Percentiles rank a stretch among this genome's conserved stretches.
phyloP scores from a whole-genome alignment of 2,797 vertebrate genomes.

The Otolemur crassicaudatus region DNA sequence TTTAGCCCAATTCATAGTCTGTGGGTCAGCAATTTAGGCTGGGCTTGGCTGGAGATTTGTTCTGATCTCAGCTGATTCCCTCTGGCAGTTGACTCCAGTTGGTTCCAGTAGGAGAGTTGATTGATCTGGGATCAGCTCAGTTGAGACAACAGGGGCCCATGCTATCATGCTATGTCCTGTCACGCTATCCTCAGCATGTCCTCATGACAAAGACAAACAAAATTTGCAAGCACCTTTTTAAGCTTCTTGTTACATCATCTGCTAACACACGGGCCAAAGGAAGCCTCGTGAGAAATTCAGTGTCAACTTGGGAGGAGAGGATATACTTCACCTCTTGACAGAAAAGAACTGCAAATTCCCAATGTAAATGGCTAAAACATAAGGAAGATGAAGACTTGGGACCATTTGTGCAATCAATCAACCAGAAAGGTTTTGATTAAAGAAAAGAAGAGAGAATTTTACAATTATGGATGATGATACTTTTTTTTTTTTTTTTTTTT shows the following conservation, averaged over 20 bases:
- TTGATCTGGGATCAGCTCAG: neutral
- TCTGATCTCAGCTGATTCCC: neutral
- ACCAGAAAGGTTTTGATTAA: neutral
- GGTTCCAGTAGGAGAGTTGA: rapidly evolving
- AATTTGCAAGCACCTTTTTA: neutral
- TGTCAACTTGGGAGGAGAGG: neutral
- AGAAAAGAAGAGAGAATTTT: neutral
- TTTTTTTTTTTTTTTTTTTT: too few relatives aligned
- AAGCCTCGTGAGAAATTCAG: neutral
- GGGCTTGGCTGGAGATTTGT: neutral
- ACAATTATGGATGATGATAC: neutral
- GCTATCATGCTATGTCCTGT: too few relatives aligned
- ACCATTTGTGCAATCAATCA: neutral
- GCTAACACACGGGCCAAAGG: neutral
- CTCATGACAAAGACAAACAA: neutral
- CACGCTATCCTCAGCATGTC: neutral
- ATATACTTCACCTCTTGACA: neutral
- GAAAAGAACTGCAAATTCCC: neutral
- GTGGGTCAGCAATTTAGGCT: neutral
- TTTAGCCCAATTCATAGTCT: neutral
- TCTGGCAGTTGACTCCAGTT: neutral
- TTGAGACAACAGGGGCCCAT: neutral
- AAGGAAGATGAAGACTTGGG: neutral
- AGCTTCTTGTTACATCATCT: neutral
- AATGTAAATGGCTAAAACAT: neutral